phyloP scores from a whole-genome alignment of 92 coral and sea anemone species.

The Parazoanthus atlanticus region DNA sequence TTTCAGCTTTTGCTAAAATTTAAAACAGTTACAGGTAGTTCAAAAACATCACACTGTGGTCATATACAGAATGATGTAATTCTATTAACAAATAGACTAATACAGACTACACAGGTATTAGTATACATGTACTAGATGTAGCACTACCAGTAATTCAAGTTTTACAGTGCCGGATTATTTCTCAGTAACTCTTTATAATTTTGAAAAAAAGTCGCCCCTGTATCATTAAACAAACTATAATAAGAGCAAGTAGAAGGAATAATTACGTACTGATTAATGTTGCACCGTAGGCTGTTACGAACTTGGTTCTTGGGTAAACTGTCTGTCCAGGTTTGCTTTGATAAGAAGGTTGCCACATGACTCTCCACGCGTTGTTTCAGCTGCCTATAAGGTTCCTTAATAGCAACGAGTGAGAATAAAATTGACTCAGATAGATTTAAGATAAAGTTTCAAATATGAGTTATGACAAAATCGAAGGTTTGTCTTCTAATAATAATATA shows the following conservation, averaged over 20 bases:
- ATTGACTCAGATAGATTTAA: background rate
- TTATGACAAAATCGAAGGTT: no score
- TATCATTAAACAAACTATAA: no score
- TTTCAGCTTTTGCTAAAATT: background rate
- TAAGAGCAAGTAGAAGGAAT: no score
- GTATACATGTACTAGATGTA: no score
- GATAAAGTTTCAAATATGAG: background rate
- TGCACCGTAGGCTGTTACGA: slow-evolving; percentile 87
- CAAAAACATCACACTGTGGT: background rate
- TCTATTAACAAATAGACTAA: no score
- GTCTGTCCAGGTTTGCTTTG: slow-evolving; percentile 91
- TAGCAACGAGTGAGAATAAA: background rate
- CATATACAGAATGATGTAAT: no score
- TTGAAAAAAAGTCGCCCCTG: no score
- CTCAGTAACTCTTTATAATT: no score
- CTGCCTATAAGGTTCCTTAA: slow-evolving; percentile 95
- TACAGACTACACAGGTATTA: no score
- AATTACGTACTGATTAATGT: slow-evolving; percentile 76
- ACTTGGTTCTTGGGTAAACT: slow-evolving; percentile 91
- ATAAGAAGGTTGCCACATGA: slow-evolving; percentile 96
- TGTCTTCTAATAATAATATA: no score
- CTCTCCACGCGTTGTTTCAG: slow-evolving; percentile 96
- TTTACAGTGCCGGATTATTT: no score
- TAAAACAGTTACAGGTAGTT: background rate
- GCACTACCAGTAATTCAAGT: no score